phyloP scores from a whole-genome alignment of 2,888 invertebrate genomes.

The Eupithecia inturbata region DNA sequence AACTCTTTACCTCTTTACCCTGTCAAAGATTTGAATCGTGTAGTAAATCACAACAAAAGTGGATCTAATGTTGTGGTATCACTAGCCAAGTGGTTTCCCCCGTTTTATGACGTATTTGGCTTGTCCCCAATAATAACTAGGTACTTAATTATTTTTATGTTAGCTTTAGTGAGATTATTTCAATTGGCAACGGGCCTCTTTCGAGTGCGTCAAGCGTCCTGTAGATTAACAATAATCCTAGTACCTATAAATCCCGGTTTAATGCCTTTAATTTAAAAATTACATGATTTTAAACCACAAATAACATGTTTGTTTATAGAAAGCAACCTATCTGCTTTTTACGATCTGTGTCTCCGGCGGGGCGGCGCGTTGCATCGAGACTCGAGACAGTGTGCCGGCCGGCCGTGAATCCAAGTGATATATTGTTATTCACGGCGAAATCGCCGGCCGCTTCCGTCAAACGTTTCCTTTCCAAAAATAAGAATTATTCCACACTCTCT shows the following conservation, averaged over 20 bases:
- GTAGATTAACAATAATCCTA: not conserved
- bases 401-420: slow-evolving; percentile 70
- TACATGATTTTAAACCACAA: not conserved
- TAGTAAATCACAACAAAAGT: not conserved
- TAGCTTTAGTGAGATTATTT: slow-evolving; percentile 14
- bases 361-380: slow-evolving; percentile 27
- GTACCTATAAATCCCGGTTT: not conserved
- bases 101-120: slow-evolving; percentile 42
- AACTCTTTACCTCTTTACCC: not conserved
- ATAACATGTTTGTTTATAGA: not conserved
- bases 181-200: slow-evolving; percentile 11
- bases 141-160: slow-evolving; percentile 23
- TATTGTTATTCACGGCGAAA: slow-evolving; percentile 73
- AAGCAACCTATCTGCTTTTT: slow-evolving; percentile 15
- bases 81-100: slow-evolving; percentile 32
- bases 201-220: slow-evolving; percentile 6
- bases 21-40: too few species aligned
- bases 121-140: slow-evolving; percentile 22
- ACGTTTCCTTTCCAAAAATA: slow-evolving; percentile 75
- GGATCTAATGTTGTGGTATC: not conserved
- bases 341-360: slow-evolving; percentile 7
- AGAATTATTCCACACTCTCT: slow-evolving; percentile 65
- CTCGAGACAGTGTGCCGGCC: slow-evolving; percentile 51
- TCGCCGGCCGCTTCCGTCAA: slow-evolving; percentile 69
- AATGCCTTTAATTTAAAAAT: not conserved